Percentiles rank a stretch among this genome's conserved stretches.
phyloP scores from a whole-genome alignment of 1,140 invertebrate species.

The Galleria mellonella region DNA sequence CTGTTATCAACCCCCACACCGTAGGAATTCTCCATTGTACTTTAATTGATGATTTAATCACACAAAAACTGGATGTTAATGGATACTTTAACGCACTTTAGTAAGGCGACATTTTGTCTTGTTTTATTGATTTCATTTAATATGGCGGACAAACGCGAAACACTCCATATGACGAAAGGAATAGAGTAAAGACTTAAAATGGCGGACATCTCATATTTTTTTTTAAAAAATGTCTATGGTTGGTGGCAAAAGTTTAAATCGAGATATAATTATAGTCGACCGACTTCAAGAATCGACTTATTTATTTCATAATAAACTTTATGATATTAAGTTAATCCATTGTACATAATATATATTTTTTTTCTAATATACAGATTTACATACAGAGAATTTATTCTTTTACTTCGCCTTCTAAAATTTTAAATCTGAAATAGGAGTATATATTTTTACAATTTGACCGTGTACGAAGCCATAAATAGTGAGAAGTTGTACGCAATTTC shows the following conservation, averaged over 20 bases:
- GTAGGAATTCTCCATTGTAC: slow-evolving; percentile 92
- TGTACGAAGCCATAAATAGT: too few species aligned
- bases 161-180: slow-evolving; percentile 73
- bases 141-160: slow-evolving; percentile 68
- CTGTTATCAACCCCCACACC: slow-evolving; percentile 94
- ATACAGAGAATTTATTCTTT: too few species aligned
- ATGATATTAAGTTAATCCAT: too few species aligned
- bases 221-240: slow-evolving; percentile 24
- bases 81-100: slow-evolving; percentile 69
- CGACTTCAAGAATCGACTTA: too few species aligned
- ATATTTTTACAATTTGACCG: too few species aligned
- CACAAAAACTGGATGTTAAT: slow-evolving; percentile 72
- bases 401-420: too few species aligned
- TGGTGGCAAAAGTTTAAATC: neutral
- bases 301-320: too few species aligned
- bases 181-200: slow-evolving; percentile 68
- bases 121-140: slow-evolving; percentile 75
- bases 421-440: too few species aligned
- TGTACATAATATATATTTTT: too few species aligned
- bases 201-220: slow-evolving; percentile 30
- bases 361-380: too few species aligned
- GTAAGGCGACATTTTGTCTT: slow-evolving; percentile 72
- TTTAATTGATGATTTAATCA: slow-evolving; percentile 70
- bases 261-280: too few species aligned
- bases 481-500: too few species aligned